Evolutionary conservation across 2,113 vertebrate species (phyloP).

Genomic region (Misgurnus mizolepis): DNA sequence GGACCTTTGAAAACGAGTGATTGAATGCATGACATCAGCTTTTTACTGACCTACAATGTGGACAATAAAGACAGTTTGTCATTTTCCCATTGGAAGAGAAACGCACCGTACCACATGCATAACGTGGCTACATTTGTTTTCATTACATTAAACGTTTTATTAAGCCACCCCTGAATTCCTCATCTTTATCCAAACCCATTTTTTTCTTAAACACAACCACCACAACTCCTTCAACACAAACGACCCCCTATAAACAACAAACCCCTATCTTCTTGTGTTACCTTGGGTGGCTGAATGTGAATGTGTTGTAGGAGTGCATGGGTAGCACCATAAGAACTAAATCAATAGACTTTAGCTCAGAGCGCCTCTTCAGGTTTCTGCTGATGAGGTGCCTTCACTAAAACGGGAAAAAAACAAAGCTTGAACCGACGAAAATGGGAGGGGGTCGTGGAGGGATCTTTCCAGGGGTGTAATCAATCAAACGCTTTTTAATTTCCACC

Average conservation of each 20-base stretch:
- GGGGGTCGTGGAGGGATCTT: not conserved
- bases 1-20: constrained; percentile 24
- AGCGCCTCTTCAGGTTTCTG: constrained; percentile 34
- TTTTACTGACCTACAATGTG: not conserved
- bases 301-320: constrained; percentile 36
- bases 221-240: constrained; percentile 10
- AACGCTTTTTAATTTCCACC: constrained; percentile 24
- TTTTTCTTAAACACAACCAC: not conserved
- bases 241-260: constrained; percentile 25
- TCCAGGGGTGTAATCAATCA: constrained; percentile 15
- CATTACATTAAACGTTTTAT: not conserved
- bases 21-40: constrained; percentile 37
- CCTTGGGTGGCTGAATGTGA: not conserved
- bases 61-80: constrained; percentile 1
- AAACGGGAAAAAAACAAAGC: not conserved
- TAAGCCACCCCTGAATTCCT: not conserved
- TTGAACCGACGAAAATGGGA: not conserved
- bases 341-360: constrained; percentile 39
- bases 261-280: constrained; percentile 22
- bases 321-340: constrained; percentile 31
- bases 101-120: not conserved
- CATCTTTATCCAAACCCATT: not conserved
- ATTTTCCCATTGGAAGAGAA: not conserved
- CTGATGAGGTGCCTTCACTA: constrained; percentile 42
- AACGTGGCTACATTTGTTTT: constrained; percentile 15